Evolutionary conservation across 2,888 invertebrate species (phyloP).

Genomic region (Mylabris sibirica): DNA sequence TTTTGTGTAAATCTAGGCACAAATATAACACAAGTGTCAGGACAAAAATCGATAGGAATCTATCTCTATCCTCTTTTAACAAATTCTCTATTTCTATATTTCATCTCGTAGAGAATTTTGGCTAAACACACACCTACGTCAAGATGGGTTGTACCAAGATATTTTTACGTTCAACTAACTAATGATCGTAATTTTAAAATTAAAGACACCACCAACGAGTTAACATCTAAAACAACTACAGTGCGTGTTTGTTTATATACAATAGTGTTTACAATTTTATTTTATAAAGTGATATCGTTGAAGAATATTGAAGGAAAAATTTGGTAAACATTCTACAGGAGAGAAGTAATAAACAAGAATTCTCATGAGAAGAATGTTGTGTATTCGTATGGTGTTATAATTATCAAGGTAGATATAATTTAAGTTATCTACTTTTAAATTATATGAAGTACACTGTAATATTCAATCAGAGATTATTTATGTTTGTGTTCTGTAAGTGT

Average conservation of each 20-base stretch:
- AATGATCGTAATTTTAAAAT: slow-evolving; percentile 57
- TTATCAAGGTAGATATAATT: slow-evolving; percentile 25
- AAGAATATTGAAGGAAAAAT: not conserved
- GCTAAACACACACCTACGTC: slow-evolving; percentile 52
- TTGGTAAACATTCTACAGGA: slow-evolving; percentile 12
- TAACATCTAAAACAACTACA: not conserved
- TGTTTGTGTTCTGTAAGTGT: not conserved
- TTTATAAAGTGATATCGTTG: slow-evolving; percentile 2
- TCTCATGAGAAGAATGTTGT: slow-evolving; percentile 27
- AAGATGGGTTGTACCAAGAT: slow-evolving; percentile 58
- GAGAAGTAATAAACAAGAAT: slow-evolving; percentile 23
- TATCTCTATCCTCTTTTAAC: slow-evolving; percentile 46
- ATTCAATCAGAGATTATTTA: not conserved
- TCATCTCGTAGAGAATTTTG: slow-evolving; percentile 50
- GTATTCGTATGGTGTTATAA: slow-evolving; percentile 39
- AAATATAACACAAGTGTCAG: slow-evolving; percentile 51
- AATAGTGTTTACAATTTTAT: not conserved
- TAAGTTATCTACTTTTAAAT: slow-evolving; percentile 10
- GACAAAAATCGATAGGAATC: slow-evolving; percentile 56
- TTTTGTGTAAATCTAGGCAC: slow-evolving; percentile 41
- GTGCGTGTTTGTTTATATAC: slow-evolving; percentile 29
- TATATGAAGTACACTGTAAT: not conserved
- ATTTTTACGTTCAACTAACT: slow-evolving; percentile 56
- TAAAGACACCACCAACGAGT: slow-evolving; percentile 44
- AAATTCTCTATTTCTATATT: slow-evolving; percentile 35